Base-by-base conservation (phyloP, 2,888 invertebrate species). In the Drosophila eohydei region DNA sequence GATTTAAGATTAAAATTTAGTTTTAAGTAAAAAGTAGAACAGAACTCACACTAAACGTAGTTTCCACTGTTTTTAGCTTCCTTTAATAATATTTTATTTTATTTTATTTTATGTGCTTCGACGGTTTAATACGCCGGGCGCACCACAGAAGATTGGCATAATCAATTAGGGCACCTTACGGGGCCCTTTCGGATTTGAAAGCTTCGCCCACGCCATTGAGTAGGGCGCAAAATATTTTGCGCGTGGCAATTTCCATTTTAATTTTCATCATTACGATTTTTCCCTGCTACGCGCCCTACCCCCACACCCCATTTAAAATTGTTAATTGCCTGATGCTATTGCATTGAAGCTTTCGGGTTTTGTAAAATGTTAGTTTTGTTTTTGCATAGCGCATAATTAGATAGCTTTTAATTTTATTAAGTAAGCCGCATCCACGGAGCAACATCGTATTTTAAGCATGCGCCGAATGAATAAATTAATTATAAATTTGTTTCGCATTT, bases 181-280 rank as follows among this genome's bases (percentile, higher is more conserved):
- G 55, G 55, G 62, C 61, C n/a, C 57, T 50, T 66, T 68, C 21
- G 40, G 48, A 65, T 68, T 65, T 63, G 44, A 46, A 65, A 80
- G 71, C 64, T 62, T 62, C 60, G 26, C 74, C 66, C 73, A 70
- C 69, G 16, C 55, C 56, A 68, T 59, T 70, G 50, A 62, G 36
- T 58, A 32, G 26, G 30, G 32, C 63, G 30, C 52, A 38, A 78
- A 64, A 74, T 68, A 71, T 68, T 74, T 71, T 34, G 75, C 68
- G 56, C 75, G 68, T 74, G 82, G 82, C 66, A 81, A 81, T 80
- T 81, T 81, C 50, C 69, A 71, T 80, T 81, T 81, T 63, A 81
- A 78, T 78, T 78, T 80, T 64, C 74, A 66, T 67, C 80, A 75
- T 79, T 79, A 62, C 16, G 57, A 48, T 59, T 65, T 79, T 63